These are phyloP conservation scores for Chaetodon auriga DNA, from an alignment of 2,113 vertebrate genomes.

Conservation along the genomic window DNA sequence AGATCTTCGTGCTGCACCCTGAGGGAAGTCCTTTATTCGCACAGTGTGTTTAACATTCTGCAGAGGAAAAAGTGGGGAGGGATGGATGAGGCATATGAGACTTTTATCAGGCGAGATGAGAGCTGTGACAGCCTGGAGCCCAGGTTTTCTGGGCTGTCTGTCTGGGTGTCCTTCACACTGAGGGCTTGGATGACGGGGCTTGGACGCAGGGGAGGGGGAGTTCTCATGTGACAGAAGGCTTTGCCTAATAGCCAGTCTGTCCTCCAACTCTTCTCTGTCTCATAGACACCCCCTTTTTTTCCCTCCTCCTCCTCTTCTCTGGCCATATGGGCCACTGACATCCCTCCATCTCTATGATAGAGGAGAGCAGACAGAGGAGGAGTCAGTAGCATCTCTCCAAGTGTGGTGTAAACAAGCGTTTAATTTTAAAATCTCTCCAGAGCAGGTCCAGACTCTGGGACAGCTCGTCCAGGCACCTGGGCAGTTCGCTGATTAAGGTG, in stretches of 20 bases:
- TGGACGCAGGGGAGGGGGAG: slow-evolving; percentile 46
- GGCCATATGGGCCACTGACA: slow-evolving; percentile 49
- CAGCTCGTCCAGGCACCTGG: slow-evolving; percentile 64
- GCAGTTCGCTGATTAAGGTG: slow-evolving; percentile 63
- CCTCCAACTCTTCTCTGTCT: slow-evolving; percentile 51
- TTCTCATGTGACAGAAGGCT: slow-evolving; percentile 75
- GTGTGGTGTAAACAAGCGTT: slow-evolving; percentile 49
- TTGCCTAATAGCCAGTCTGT: slow-evolving; percentile 79
- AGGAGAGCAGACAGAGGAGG: slow-evolving; percentile 28
- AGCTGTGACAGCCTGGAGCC: slow-evolving; percentile 67
- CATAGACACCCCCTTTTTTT: neutral
- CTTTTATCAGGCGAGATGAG: slow-evolving; percentile 67
- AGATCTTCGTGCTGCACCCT: slow-evolving; percentile 20
- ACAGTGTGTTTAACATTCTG: slow-evolving; percentile 57
- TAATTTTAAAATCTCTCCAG: slow-evolving; percentile 65
- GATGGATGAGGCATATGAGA: slow-evolving; percentile 34
- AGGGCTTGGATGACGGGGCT: slow-evolving; percentile 67
- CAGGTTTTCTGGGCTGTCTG: slow-evolving; percentile 66
- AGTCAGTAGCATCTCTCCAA: slow-evolving; percentile 13
- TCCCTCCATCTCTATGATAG: slow-evolving; percentile 37
- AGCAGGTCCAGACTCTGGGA: slow-evolving; percentile 40
- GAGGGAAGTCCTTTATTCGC: slow-evolving; percentile 42
- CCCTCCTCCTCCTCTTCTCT: slow-evolving; percentile 20
- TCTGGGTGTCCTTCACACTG: slow-evolving; percentile 76
- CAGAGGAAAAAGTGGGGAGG: slow-evolving; percentile 13